These are phyloP conservation scores for Ylistrum balloti DNA, from an alignment of 1,140 invertebrate species.

Conservation along the genomic window DNA sequence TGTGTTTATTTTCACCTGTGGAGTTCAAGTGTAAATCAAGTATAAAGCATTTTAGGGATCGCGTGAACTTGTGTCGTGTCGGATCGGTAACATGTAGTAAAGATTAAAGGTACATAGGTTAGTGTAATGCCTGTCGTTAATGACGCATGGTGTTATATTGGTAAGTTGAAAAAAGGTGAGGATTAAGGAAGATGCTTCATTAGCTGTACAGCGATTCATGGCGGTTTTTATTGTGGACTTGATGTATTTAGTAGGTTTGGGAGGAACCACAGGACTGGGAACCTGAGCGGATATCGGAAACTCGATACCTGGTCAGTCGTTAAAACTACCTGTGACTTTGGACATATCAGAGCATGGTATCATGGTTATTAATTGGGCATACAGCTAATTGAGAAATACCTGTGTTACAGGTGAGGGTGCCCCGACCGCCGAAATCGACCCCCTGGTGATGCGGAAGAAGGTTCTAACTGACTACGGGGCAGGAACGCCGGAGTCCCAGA, in stretches of 20 bases:
- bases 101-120: conserved; percentile 34
- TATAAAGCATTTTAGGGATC: neutral
- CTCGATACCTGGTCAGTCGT: neutral
- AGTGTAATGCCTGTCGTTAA: conserved; percentile 14
- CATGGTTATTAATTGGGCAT: neutral
- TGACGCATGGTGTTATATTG: neutral
- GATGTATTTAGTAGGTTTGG: neutral
- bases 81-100: neutral
- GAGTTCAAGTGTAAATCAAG: neutral
- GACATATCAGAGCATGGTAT: neutral
- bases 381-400: neutral
- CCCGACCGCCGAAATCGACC: neutral
- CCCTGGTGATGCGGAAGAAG: conserved; percentile 11
- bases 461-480: neutral
- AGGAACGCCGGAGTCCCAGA: neutral
- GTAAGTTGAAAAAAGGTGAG: neutral
- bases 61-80: neutral
- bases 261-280: neutral
- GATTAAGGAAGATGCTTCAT: conserved; percentile 23
- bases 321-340: neutral
- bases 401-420: neutral
- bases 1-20: conserved; percentile 22
- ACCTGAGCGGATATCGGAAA: neutral
- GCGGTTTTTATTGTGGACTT: neutral
- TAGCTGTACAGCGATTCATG: neutral